Conservation (phyloP, 2,888 invertebrate species). For the Plagodis pulveraria region DNA sequence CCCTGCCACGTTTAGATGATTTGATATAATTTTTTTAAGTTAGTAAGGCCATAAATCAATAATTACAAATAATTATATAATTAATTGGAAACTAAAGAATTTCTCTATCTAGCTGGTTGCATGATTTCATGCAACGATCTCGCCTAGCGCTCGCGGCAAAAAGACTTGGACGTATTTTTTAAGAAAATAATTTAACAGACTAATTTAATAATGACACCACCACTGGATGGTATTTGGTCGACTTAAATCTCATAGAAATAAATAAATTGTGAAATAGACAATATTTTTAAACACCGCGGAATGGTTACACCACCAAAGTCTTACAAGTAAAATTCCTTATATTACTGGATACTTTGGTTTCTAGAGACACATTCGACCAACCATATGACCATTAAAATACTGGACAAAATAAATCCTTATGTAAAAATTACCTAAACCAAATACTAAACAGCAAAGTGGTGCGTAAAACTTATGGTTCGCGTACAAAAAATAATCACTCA, state of each 20-base stretch:
- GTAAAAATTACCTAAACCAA: conserved; percentile 66
- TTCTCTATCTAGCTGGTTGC: conserved; percentile 67
- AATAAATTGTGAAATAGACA: conserved; percentile 47
- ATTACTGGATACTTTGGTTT: conserved; percentile 66
- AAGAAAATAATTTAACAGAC: conserved; percentile 49
- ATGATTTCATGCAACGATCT: conserved; percentile 48
- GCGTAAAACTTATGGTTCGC: not conserved
- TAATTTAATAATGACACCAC: conserved; percentile 53
- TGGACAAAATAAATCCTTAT: conserved; percentile 66
- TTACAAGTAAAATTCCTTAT: conserved; percentile 53
- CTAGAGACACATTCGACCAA: conserved; percentile 65
- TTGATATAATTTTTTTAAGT: conserved; percentile 45
- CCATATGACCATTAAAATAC: conserved; percentile 54
- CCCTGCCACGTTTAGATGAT: conserved; percentile 7
- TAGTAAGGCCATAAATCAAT: conserved; percentile 73
- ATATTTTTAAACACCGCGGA: conserved; percentile 42
- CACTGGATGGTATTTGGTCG: conserved; percentile 56
- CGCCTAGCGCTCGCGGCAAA: conserved; percentile 50
- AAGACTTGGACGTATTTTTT: conserved; percentile 58
- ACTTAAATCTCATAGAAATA: conserved; percentile 57
- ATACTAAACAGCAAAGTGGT: conserved; percentile 32
- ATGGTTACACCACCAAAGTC: conserved; percentile 54
- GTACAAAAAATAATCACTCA: not conserved
- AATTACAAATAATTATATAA: conserved; percentile 37
- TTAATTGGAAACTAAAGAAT: conserved; percentile 50